Base-by-base conservation (phyloP, 2,888 invertebrate genomes). In the Orchesella flavescens region DNA sequence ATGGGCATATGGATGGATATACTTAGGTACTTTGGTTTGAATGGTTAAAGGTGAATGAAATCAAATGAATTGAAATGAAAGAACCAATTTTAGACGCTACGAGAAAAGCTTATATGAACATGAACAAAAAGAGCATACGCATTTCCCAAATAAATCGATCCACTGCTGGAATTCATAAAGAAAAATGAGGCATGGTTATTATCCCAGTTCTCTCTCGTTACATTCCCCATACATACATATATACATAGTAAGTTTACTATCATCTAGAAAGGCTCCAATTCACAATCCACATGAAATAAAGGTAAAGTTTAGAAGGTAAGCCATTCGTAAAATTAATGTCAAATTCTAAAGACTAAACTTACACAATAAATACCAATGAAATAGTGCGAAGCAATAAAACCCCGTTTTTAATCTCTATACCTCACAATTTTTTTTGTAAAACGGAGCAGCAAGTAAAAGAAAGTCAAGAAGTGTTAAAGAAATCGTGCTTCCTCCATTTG, bases 281-380 rank as follows among this genome's bases (percentile, higher is more conserved):
- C 34, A 34, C 34, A n/a, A n/a, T n/a, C 34, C 7, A 34, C 49
- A 53, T 59, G 59, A 72, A 59, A 59, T 15, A 55, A n/a, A n/a
- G n/a, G n/a, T n/a, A n/a, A 75, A 66, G 44, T 24, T 75, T 75
- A 53, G 34, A 34, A 69, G 69, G 77, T 59, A 69, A 77, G 66
- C 69, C 77, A 77, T 77, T 77, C 77, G 69, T 77, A 77, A 77
- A 77, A 77, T 77, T 77, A 77, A 77, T 77, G 77, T 77, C 77
- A 77, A 77, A 61, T 69, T 77, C 49, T 69, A 61, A 77, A 59
- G 69, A 77, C 59, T 46, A 77, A 77, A 77, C 44, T 69, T 77
- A 61, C 55, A 69, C 69, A 77, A 77, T 77, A 77, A 77, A 77
- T 77, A 77, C 59, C 59, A 77, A 69, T 68, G 77, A 77, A 77